phyloP scores from a whole-genome alignment of 2,888 invertebrate genomes.

The Chrysolina oricalcia region DNA sequence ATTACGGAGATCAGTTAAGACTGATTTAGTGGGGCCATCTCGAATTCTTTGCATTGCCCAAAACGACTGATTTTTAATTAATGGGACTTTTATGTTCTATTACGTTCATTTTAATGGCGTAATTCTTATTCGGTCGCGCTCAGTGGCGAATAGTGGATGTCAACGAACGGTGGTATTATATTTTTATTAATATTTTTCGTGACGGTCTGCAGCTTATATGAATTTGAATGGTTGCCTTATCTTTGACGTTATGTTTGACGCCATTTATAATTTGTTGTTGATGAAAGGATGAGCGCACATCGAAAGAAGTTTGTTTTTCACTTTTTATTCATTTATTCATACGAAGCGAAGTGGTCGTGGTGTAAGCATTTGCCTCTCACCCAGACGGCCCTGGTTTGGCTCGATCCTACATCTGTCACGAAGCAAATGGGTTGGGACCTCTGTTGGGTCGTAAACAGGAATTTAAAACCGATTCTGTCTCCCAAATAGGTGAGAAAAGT shows the following conservation, averaged over 20 bases:
- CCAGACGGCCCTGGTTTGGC: too few relatives aligned
- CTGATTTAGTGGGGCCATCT: constrained; percentile 20
- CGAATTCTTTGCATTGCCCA: neutral
- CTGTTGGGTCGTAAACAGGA: too few relatives aligned
- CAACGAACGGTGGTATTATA: neutral
- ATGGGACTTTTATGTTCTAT: constrained; percentile 18
- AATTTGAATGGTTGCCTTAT: neutral
- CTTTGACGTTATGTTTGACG: neutral
- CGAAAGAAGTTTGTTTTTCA: neutral
- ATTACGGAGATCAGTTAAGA: constrained; percentile 18
- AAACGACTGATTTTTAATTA: constrained; percentile 19
- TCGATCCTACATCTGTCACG: too few relatives aligned
- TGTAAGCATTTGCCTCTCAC: too few relatives aligned
- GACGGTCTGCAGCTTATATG: neutral
- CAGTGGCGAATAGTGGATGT: constrained; percentile 9
- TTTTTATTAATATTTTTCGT: neutral
- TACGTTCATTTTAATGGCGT: neutral
- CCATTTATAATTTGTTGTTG: neutral
- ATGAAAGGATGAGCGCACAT: neutral
- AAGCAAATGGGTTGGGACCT: too few relatives aligned
- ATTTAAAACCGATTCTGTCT: too few relatives aligned
- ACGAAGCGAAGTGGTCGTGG: too few relatives aligned
- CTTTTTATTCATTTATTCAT: too few relatives aligned
- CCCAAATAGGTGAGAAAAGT: too few relatives aligned
- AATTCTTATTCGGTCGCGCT: neutral